Evolutionary conservation across 2,797 vertebrate species (phyloP), one percentile per base, ranked within the genome.

Genomic region (Brotogeris chrysoptera): DNA sequence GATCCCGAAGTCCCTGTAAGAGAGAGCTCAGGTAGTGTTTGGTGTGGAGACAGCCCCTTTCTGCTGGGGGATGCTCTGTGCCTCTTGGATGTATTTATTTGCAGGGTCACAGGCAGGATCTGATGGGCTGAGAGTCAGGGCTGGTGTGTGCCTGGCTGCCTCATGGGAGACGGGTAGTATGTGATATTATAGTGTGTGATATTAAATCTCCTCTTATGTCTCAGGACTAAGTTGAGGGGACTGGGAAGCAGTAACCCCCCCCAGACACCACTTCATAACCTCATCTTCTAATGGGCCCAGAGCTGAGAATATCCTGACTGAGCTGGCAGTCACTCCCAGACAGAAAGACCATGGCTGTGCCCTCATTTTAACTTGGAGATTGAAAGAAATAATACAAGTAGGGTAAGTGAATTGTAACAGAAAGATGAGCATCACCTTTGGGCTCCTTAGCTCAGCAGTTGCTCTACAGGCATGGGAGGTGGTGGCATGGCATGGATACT

Each of bases 11-110:
- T 8, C 2, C 8, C 0, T 1, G 34, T 23, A 44, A n/a, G 34
- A 27, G 44, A 20, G 46, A 18, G 39, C 14, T 46, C 0, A 4
- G 34, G 17, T 1, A 10, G 3, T n/a, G 53, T 23, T 18, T 23
- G 47, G 34, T 17, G 10, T 2, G 3, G 7, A 28, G 41, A 49
- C 27, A 57, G 39, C 19, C 15, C 21, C 30, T 55, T n/a, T 65
- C 11, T 69, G 0, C 1, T 19, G 25, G 6, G 77, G 47, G 47
- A 19, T 28, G 5, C 16, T 7, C 1, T 3, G 14, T 55, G n/a
- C 18, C 10, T 41, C 49, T 43, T 0, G 0, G 4, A 0, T 66
- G 36, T 7, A 0, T 55, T 69, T 68, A 18, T 47, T 23, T 53
- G 36, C 9, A 5, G 3, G 3, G 16, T 17, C 13, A 1, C 2